These are phyloP conservation scores for Antheraea assamensis DNA, from an alignment of 2,888 invertebrate species.

Conservation along the genomic window DNA sequence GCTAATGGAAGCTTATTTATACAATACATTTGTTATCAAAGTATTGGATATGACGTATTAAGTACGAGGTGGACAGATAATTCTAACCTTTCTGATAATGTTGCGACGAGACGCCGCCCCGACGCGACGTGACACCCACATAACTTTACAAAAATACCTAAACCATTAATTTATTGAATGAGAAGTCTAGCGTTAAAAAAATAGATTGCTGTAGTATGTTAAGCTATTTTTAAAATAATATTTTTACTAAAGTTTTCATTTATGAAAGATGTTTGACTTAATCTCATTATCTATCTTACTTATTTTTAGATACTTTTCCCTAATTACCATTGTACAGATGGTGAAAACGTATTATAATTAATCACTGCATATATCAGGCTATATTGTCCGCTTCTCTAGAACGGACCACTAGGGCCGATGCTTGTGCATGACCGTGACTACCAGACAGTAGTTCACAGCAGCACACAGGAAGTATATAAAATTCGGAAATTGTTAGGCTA, in stretches of 20 bases:
- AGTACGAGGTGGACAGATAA: conserved; percentile 1
- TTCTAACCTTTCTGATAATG: conserved; percentile 3
- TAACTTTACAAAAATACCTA: conserved; percentile 10
- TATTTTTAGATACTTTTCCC: neutral
- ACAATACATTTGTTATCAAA: neutral
- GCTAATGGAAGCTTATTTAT: neutral
- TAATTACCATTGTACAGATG: neutral
- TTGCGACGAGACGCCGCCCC: conserved; percentile 20
- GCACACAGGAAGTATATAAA: too few relatives aligned
- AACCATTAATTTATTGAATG: neutral
- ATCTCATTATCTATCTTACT: neutral
- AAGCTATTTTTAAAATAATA: neutral
- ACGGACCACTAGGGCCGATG: too few relatives aligned
- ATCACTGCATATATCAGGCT: too few relatives aligned
- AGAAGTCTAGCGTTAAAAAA: neutral
- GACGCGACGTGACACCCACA: conserved; percentile 16
- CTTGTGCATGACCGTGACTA: too few relatives aligned
- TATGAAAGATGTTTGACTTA: neutral
- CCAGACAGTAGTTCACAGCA: too few relatives aligned
- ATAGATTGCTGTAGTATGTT: neutral
- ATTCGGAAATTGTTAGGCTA: too few relatives aligned
- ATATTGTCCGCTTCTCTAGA: too few relatives aligned
- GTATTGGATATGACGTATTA: neutral
- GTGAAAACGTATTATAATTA: neutral
- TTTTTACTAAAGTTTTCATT: neutral